Evolutionary conservation across 2,797 vertebrate species (phyloP).

Genomic region (Enoplosus armatus): DNA sequence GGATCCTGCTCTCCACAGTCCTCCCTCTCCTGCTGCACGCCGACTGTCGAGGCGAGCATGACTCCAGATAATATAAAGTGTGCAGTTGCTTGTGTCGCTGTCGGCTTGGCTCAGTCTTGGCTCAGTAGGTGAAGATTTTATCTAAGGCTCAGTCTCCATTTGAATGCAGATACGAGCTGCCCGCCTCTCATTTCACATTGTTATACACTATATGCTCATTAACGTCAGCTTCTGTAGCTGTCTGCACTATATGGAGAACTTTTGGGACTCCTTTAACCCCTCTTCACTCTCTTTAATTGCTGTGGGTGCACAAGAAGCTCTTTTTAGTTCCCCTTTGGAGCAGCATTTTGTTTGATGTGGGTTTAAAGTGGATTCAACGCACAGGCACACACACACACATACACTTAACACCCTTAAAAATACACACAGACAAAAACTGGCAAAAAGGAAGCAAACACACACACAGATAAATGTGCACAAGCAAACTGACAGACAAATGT

Average conservation of each 20-base stretch:
- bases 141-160: conserved; percentile 56
- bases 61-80: conserved; percentile 52
- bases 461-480: conserved; percentile 14
- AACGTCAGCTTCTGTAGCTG: conserved; percentile 47
- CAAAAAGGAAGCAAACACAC: background rate
- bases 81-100: conserved; percentile 57
- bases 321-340: conserved; percentile 58
- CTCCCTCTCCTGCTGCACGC: conserved; percentile 20
- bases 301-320: conserved; percentile 52
- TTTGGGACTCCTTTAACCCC: conserved; percentile 65
- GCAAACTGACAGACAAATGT: conserved; percentile 37
- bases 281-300: conserved; percentile 69
- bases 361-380: conserved; percentile 45
- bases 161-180: conserved; percentile 57
- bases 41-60: conserved; percentile 23
- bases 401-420: conserved; percentile 23
- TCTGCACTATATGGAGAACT: conserved; percentile 50
- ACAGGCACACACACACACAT: conserved; percentile 1
- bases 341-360: conserved; percentile 62
- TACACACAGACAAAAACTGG: conserved; percentile 2
- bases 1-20: conserved; percentile 32
- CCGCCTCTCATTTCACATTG: conserved; percentile 49
- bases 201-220: conserved; percentile 65
- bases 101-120: conserved; percentile 43
- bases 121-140: conserved; percentile 52